Base-by-base conservation (phyloP, 1,140 invertebrate genomes). In the Bombus balteatus region DNA sequence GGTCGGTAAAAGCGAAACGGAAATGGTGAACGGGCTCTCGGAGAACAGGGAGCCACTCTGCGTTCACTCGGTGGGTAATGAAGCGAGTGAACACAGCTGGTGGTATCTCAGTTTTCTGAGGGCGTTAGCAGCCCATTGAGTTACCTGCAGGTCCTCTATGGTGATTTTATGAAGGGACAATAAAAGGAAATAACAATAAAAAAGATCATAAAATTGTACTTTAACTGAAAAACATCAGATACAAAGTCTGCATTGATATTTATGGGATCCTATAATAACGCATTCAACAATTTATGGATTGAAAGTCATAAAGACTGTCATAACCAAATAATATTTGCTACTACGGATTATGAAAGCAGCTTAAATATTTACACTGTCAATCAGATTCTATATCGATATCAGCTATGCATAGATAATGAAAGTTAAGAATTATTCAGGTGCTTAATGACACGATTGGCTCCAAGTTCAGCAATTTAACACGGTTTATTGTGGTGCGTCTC, bases 81-180 rank as follows among this genome's bases (percentile, higher is more conserved):
- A 96, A 95, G 96, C 95, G 96, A 97, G 98, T 98, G 98, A 98
- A 98, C 98, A 98, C 98, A 98, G 98, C 98, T 98, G 98, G 98
- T 98, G 98, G 98, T 98, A 98, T 98, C 98, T 98, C 98, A 98
- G 98, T 98, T 96, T 95, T 95, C 94, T 94, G 92, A 88, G 92
- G 89, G 94, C 91, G 89, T 93, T 92, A 82, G 83, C 94, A 87
- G 90, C 93, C 77, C 78, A 78, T 86, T 72, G 81, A 78, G 74
- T 81, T 86, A 84, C 80, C 71, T 72, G 76, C 76, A 53, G 87
- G n/a, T 70, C 47, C 39, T 32, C 62, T 74, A 22, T 62, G 62
- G 28, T 85, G 62, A n/a, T 34, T 39, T n/a, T 18, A 39, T 25
- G 43, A 34, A 70, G 25, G 43, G 6, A 75, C 8, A 75, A 34